Percentiles rank a stretch among this genome's conserved stretches.
These are phyloP conservation scores for Ahaetulla prasina DNA, from an alignment of 2,113 vertebrate genomes.

Conservation along the genomic window DNA sequence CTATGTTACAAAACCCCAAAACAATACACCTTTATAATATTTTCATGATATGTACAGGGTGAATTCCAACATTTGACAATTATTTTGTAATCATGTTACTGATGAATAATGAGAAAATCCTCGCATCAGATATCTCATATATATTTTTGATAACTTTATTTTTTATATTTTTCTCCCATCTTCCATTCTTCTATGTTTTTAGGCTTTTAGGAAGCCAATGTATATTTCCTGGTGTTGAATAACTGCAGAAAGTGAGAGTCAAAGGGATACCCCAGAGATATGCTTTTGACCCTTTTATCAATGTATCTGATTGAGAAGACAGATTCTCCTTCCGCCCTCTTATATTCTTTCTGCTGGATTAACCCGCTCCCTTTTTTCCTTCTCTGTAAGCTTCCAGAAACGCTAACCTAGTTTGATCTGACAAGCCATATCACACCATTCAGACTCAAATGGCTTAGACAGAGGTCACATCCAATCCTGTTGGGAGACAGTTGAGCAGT, in stretches of 20 bases:
- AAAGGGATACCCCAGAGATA: neutral
- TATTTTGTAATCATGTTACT: neutral
- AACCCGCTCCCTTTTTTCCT: neutral
- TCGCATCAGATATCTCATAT: neutral
- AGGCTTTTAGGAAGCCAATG: neutral
- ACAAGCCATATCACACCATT: slow-evolving; percentile 18
- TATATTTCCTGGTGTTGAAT: neutral
- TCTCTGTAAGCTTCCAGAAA: neutral
- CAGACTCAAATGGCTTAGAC: slow-evolving; percentile 13
- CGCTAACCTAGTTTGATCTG: slow-evolving; percentile 29
- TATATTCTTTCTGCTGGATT: neutral
- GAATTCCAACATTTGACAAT: neutral
- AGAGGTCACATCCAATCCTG: slow-evolving; percentile 19
- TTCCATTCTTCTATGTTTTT: neutral
- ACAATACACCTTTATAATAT: neutral
- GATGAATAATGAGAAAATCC: neutral
- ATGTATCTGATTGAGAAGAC: neutral
- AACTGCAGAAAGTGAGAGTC: neutral
- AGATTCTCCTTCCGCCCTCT: neutral
- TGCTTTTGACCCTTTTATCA: neutral
- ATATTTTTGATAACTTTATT: neutral
- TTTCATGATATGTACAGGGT: neutral
- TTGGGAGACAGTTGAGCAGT: slow-evolving; percentile 8
- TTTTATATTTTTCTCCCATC: neutral
- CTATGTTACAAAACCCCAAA: neutral